Conservation (phyloP, 2,113 vertebrate species). For the Microcebus tavaratra region DNA sequence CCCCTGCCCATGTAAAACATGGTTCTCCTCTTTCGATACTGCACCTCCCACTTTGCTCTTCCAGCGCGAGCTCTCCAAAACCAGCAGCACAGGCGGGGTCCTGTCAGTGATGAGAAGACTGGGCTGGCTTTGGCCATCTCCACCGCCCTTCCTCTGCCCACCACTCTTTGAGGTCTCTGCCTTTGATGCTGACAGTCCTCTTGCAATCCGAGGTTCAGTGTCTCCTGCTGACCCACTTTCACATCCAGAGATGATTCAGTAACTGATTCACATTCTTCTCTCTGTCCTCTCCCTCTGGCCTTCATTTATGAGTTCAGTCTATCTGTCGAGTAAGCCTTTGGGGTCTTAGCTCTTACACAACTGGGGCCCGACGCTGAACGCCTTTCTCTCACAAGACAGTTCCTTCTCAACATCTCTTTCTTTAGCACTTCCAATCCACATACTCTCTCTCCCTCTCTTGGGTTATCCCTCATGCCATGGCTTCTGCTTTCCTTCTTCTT, state of each 20-base stretch:
- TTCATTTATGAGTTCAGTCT: neutral
- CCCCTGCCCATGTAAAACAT: neutral
- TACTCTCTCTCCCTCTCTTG: neutral
- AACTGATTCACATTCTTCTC: neutral
- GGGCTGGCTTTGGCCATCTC: neutral
- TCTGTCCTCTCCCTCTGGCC: neutral
- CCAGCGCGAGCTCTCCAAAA: neutral
- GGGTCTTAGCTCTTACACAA: neutral
- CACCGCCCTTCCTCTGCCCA: neutral
- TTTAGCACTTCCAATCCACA: neutral
- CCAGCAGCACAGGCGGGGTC: rapidly evolving
- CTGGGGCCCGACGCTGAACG: neutral
- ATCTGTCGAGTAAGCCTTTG: neutral
- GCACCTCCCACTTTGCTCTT: neutral
- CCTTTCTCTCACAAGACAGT: neutral
- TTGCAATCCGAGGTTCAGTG: neutral
- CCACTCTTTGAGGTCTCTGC: neutral
- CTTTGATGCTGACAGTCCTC: neutral
- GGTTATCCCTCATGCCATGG: neutral
- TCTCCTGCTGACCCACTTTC: neutral
- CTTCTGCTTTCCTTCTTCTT: neutral
- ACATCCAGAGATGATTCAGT: neutral
- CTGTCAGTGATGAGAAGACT: rapidly evolving
- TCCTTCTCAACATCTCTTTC: neutral
- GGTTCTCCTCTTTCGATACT: rapidly evolving